Evolutionary conservation across 1,140 invertebrate genomes (phyloP).

Genomic region (Wasmannia auropunctata): DNA sequence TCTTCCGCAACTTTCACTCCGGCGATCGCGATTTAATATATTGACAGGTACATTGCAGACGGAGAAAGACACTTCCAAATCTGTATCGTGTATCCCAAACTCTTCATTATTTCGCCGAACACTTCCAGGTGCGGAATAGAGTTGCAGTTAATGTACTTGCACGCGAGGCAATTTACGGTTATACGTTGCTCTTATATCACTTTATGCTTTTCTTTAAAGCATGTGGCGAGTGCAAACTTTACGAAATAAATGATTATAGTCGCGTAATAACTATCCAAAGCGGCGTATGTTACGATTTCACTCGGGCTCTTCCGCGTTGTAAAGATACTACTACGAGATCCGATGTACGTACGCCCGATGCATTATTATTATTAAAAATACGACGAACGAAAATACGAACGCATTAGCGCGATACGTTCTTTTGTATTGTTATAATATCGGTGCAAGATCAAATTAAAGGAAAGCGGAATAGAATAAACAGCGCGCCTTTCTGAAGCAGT

Average conservation of each 20-base stretch:
- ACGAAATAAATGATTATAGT: slow-evolving; percentile 53
- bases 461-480: slow-evolving; percentile 9
- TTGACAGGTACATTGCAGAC: background rate
- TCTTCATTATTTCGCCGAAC: background rate
- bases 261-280: slow-evolving; percentile 30
- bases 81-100: background rate
- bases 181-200: slow-evolving; percentile 44
- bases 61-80: slow-evolving; percentile 4
- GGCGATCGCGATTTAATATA: background rate
- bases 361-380: slow-evolving; percentile 13
- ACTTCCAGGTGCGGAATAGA: background rate
- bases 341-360: background rate
- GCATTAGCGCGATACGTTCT: background rate
- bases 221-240: slow-evolving; percentile 33
- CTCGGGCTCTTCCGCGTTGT: slow-evolving; percentile 23
- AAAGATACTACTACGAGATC: background rate
- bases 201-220: slow-evolving; percentile 51
- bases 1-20: background rate
- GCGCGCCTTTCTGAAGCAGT: background rate
- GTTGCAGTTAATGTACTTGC: background rate
- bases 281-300: slow-evolving; percentile 35
- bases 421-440: background rate
- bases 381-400: background rate
- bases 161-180: background rate
- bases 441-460: background rate